Conservation (phyloP, 2,797 vertebrate species). For the Melanotaenia trifasciata region DNA sequence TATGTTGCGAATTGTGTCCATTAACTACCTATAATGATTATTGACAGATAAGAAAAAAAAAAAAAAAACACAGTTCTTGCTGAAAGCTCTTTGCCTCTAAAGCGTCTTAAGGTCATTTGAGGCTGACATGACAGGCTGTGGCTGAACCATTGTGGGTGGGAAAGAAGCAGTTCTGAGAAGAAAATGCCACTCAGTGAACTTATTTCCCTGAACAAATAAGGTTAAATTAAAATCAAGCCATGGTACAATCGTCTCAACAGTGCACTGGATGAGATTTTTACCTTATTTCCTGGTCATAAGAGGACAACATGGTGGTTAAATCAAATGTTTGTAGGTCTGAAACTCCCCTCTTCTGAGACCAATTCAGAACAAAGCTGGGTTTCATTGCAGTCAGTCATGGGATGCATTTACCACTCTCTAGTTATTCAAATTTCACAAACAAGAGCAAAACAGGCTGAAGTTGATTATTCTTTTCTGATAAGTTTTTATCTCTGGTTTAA, state of each 20-base stretch:
- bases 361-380: slow-evolving; percentile 29
- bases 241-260: slow-evolving; percentile 11
- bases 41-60: background rate
- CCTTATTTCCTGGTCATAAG: slow-evolving; percentile 10
- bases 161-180: background rate
- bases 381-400: slow-evolving; percentile 42
- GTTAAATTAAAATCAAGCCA: background rate
- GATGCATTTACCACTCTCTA: background rate
- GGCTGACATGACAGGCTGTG: background rate
- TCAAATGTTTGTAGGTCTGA: background rate
- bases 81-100: background rate
- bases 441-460: background rate
- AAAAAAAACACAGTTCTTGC: background rate
- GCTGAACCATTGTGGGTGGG: background rate
- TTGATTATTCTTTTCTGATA: background rate
- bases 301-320: background rate
- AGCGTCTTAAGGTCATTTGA: background rate
- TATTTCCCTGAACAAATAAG: background rate
- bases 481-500: background rate
- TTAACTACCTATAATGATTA: too few relatives aligned
- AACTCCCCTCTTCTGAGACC: background rate
- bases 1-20: too few relatives aligned
- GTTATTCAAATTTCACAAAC: background rate
- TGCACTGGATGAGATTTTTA: background rate
- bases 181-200: background rate